phyloP scores from a whole-genome alignment of 2,888 invertebrate genomes.

The Andrena trimmerana region DNA sequence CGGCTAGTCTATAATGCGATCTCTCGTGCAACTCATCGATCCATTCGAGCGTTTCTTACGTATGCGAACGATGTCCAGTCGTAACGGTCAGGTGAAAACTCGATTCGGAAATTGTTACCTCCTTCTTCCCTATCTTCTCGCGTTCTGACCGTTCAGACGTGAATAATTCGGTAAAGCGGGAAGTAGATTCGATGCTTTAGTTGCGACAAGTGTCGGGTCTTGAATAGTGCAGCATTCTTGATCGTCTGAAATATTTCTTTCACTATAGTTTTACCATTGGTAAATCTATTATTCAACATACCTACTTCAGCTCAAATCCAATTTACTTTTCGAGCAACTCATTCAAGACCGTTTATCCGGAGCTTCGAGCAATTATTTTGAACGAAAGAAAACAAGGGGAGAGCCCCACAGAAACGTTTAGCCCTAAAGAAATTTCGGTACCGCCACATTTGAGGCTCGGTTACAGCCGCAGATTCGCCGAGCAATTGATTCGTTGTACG shows the following conservation, averaged over 20 bases:
- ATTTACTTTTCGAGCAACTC: too few species aligned
- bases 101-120: slow-evolving; percentile 37
- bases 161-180: slow-evolving; percentile 41
- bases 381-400: neutral
- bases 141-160: neutral
- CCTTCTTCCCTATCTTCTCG: slow-evolving; percentile 7
- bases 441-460: neutral
- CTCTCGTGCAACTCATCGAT: slow-evolving; percentile 63
- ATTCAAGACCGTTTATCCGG: too few species aligned
- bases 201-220: too few species aligned
- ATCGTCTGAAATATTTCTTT: too few species aligned
- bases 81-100: slow-evolving; percentile 38
- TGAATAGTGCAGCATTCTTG: too few species aligned
- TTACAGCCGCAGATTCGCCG: neutral
- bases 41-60: slow-evolving; percentile 48
- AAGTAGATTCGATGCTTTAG: neutral
- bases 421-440: too few species aligned
- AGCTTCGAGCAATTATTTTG: too few species aligned
- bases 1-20: slow-evolving; percentile 58
- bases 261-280: too few species aligned
- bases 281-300: too few species aligned
- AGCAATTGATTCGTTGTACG: slow-evolving; percentile 19
- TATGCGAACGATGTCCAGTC: slow-evolving; percentile 45
- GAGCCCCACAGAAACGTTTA: too few species aligned
- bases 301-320: too few species aligned